These are phyloP conservation scores for Emberiza fucata DNA, from an alignment of 2,113 vertebrate genomes.

Conservation along the genomic window DNA sequence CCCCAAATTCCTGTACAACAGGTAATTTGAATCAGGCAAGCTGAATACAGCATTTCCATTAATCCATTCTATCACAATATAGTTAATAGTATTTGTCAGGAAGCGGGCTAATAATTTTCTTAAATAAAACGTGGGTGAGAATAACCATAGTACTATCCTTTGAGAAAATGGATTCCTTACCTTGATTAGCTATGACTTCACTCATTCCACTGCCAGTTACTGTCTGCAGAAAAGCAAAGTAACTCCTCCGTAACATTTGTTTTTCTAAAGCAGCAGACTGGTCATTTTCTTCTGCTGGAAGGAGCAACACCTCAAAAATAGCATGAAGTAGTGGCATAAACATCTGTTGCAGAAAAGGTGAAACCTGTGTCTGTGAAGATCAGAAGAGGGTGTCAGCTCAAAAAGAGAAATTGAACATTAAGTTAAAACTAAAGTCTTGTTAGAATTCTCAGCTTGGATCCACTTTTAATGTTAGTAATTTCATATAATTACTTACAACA, in stretches of 20 bases:
- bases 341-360: constrained; percentile 95
- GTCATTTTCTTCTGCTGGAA: constrained; percentile 96
- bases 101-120: not conserved
- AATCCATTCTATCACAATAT: not conserved
- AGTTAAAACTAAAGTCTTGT: not conserved
- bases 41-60: not conserved
- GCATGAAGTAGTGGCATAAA: constrained; percentile 95
- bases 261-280: constrained; percentile 95
- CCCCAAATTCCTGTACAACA: not conserved
- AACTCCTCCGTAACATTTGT: constrained; percentile 94
- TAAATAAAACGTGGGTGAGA: not conserved
- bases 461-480: not conserved
- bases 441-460: not conserved
- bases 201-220: constrained; percentile 93
- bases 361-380: constrained; percentile 86
- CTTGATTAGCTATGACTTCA: constrained; percentile 94
- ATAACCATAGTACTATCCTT: not conserved
- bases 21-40: not conserved
- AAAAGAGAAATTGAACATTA: not conserved
- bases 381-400: not conserved
- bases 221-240: constrained; percentile 94
- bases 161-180: constrained; percentile 67
- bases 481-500: not conserved
- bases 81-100: not conserved
- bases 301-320: constrained; percentile 91